These are phyloP conservation scores for Drosophila lacteicornis DNA, from an alignment of 1,140 invertebrate species.

Conservation along the genomic window DNA sequence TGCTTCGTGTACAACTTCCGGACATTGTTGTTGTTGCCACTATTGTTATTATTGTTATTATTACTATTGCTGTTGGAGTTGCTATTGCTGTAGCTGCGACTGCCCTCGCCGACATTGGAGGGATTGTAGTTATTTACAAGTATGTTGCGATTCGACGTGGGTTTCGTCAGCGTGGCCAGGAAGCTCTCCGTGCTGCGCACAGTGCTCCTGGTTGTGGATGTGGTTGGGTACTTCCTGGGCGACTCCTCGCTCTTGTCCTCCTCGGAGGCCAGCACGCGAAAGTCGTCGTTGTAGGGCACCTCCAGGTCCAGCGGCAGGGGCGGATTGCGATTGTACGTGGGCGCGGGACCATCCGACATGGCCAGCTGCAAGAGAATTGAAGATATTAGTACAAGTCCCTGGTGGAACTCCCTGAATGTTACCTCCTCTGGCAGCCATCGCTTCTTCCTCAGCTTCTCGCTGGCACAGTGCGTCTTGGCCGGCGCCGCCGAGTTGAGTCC, in stretches of 20 bases:
- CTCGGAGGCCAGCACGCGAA: conserved; percentile 83
- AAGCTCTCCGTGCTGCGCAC: conserved; percentile 73
- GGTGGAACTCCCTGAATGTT: neutral
- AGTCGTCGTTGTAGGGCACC: conserved; percentile 87
- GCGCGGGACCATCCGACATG: conserved; percentile 73
- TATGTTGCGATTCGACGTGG: conserved; percentile 82
- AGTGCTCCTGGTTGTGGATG: conserved; percentile 54
- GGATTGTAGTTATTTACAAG: conserved; percentile 85
- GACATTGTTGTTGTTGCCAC: conserved; percentile 60
- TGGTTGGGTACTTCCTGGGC: conserved; percentile 34
- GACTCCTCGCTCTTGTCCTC: conserved; percentile 65
- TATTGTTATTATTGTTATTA: conserved; percentile 49
- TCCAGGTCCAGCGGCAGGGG: conserved; percentile 88
- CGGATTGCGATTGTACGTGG: conserved; percentile 87
- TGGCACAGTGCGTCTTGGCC: conserved; percentile 79
- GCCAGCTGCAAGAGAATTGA: conserved; percentile 69
- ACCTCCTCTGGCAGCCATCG: conserved; percentile 85
- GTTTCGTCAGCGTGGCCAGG: conserved; percentile 70
- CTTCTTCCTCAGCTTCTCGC: conserved; percentile 74
- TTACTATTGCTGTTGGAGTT: conserved; percentile 54
- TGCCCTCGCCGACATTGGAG: conserved; percentile 72
- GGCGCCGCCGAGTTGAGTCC: conserved; percentile 50
- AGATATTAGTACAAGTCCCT: neutral
- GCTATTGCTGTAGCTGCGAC: conserved; percentile 67
- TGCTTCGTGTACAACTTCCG: conserved; percentile 81